A percentile compares a stretch with the other conserved stretches of the same genome.
Conservation (phyloP, 2,113 vertebrate species). For the Galeopterus variegatus region DNA sequence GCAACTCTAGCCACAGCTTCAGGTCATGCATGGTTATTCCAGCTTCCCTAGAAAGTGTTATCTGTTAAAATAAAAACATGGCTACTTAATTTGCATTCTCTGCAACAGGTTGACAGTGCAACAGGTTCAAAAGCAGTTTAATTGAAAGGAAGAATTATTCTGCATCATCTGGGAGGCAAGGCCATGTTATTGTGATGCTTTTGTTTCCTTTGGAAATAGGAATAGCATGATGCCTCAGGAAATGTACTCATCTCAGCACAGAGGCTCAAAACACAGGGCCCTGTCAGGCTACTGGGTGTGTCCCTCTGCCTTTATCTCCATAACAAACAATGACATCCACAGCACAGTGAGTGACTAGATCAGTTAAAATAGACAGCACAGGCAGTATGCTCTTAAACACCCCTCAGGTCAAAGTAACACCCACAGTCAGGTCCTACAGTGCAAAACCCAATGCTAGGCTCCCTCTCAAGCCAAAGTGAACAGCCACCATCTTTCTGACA, state of each 20-base stretch:
- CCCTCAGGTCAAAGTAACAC: constrained; percentile 12
- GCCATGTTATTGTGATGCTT: constrained; percentile 30
- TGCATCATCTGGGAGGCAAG: constrained; percentile 9
- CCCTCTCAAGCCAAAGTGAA: neutral
- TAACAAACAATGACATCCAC: neutral
- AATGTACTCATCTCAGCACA: constrained; percentile 4
- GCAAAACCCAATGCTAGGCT: neutral
- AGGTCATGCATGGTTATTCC: neutral
- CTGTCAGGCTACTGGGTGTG: constrained; percentile 64
- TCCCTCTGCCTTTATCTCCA: neutral
- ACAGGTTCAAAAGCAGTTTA: constrained; percentile 49
- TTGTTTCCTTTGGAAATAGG: constrained; percentile 39
- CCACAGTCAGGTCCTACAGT: neutral
- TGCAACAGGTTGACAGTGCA: constrained; percentile 7
- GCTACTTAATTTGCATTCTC: constrained; percentile 21
- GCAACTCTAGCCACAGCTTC: constrained; percentile 13
- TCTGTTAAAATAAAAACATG: constrained; percentile 55
- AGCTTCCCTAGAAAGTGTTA: constrained; percentile 46
- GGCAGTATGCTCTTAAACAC: neutral
- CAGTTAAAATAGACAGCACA: neutral
- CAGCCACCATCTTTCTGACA: neutral
- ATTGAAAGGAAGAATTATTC: constrained; percentile 71
- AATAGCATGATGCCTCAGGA: neutral
- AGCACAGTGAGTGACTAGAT: neutral
- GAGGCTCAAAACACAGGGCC: neutral